These are phyloP conservation scores for Harpagus bidentatus DNA, from an alignment of 2,113 vertebrate species.

Conservation along the genomic window DNA sequence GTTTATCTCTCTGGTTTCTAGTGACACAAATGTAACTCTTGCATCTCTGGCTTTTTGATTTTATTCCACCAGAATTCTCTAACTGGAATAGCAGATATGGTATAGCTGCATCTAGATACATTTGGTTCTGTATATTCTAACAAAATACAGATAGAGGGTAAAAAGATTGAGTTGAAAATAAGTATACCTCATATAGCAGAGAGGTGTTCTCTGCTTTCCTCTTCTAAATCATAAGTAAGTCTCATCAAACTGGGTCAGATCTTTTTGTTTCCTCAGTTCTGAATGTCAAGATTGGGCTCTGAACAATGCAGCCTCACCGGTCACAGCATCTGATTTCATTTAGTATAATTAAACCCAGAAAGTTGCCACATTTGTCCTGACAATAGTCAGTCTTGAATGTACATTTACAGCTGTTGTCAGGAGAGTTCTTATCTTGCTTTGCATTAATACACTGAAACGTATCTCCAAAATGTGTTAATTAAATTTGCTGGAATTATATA, in stretches of 20 bases:
- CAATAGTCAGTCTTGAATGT: background rate
- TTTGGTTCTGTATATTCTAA: background rate
- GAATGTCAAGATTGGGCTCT: background rate
- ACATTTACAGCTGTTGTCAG: slow-evolving; percentile 7
- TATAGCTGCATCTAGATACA: background rate
- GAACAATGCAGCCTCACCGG: background rate
- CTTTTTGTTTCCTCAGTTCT: background rate
- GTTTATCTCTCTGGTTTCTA: background rate
- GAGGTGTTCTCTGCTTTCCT: background rate
- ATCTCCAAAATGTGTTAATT: slow-evolving; percentile 71
- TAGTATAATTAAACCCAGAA: background rate
- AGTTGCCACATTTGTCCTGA: slow-evolving; percentile 25
- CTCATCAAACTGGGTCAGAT: slow-evolving; percentile 6
- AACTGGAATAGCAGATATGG: background rate
- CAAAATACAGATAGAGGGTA: slow-evolving; percentile 4
- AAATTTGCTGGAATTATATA: slow-evolving; percentile 69
- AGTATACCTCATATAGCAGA: background rate
- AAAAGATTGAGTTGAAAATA: background rate
- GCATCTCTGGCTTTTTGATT: background rate
- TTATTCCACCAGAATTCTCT: background rate
- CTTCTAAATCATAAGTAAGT: background rate
- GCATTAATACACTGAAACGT: slow-evolving; percentile 53
- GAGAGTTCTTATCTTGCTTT: background rate
- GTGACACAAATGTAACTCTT: background rate
- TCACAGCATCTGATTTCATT: slow-evolving; percentile 12